These are phyloP conservation scores for Montipora foliosa DNA, from an alignment of 64 coral and sea anemone genomes.

Conservation along the genomic window DNA sequence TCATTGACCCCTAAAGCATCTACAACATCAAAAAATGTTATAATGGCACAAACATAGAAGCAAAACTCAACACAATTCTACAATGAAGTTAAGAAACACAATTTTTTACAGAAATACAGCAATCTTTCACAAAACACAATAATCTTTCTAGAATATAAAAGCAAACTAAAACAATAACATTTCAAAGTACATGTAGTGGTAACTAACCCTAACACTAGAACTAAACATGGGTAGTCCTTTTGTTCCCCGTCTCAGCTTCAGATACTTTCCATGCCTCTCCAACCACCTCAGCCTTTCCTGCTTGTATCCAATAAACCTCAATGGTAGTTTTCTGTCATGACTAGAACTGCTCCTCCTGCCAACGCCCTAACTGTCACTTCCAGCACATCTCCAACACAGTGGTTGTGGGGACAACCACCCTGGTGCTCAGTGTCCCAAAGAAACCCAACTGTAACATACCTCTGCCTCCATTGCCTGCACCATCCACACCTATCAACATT, in stretches of 20 bases:
- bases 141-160: no score
- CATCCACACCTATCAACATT: conserved; percentile 20
- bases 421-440: background rate
- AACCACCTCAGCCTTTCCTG: background rate
- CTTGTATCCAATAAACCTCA: background rate
- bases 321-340: background rate
- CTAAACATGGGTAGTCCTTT: background rate
- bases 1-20: no score
- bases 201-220: background rate
- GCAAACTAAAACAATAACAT: no score
- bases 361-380: background rate
- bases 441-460: background rate
- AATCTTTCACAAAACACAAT: no score
- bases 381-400: conserved; percentile 1
- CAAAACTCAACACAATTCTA: no score
- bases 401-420: conserved; percentile 13
- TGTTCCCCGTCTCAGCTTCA: background rate
- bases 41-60: no score
- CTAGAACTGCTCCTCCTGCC: background rate
- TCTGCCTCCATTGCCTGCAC: background rate
- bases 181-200: no score
- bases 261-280: background rate
- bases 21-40: no score
- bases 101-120: no score
- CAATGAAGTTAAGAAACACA: no score